Evolutionary conservation across 2,888 invertebrate species (phyloP), one percentile per base, ranked within the genome.

Genomic region (Ichneumoninae sp.): DNA sequence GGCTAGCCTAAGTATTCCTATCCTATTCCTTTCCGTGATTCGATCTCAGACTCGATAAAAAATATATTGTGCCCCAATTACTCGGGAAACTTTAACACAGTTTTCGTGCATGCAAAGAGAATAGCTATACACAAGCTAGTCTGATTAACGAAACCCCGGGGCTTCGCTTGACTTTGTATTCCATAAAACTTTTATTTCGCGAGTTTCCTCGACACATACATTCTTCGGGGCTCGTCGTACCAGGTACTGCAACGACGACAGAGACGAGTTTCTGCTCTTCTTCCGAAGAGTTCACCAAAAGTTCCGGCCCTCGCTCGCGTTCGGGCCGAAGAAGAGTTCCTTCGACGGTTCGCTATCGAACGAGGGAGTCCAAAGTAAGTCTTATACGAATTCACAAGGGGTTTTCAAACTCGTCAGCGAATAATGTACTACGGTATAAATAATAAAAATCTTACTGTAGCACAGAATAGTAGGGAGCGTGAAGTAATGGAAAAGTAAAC

Each of bases 151-250:
- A 66, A 60, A 78, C 36, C 66, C 62, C 30, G n/a, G 13, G 50
- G 70, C 54, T 72, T 44, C 16, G 16, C 19, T 57, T 72, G 80
- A 80, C 57, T 75, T 66, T 70, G 47, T 66, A 71, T 79, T 22
- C 22, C 74, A 26, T 65, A 22, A 68, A 82, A 82, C 60, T 79
- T 82, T 84, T 33, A 36, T 57, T 62, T 62, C 74, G 16, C 54
- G 52, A 84, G 54, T 75, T 80, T 75, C 50, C 44, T 57, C 10
- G 16, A 54, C 19, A 47, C 10, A 40, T 16, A 1, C 13, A 1
- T n/a, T 33, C 44, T 62, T 54, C 60, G 47, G 33, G 54, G 13
- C 36, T 19, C 54, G 30, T 16, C 30, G 54, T 80, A 19, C 44
- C 72, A 44, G 30, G 19, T 36, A 72, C 65, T 33, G 66, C 60